These are phyloP conservation scores for Drosophila mercatorum DNA, from an alignment of 2,888 invertebrate genomes.

Conservation along the genomic window DNA sequence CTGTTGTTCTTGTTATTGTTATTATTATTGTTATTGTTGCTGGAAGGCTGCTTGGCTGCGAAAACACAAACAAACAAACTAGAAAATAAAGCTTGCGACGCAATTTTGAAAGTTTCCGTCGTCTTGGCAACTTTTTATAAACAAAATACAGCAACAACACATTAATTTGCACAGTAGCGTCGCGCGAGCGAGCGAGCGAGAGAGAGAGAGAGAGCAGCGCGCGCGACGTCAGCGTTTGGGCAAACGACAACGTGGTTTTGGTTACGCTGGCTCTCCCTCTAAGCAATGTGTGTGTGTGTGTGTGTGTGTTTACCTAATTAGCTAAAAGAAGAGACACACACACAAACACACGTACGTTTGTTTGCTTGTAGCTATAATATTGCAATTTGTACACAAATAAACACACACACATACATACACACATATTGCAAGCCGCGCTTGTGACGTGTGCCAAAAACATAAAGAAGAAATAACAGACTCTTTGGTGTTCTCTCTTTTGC, in stretches of 20 bases:
- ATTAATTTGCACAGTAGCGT: slow-evolving; percentile 55
- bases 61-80: slow-evolving; percentile 24
- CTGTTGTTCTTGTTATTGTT: slow-evolving; percentile 31
- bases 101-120: slow-evolving; percentile 74
- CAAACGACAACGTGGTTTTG: slow-evolving; percentile 52
- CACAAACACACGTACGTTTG: neutral
- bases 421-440: slow-evolving; percentile 33
- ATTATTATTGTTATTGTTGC: slow-evolving; percentile 25
- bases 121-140: slow-evolving; percentile 74
- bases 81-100: slow-evolving; percentile 65
- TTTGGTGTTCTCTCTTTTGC: neutral
- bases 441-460: slow-evolving; percentile 54
- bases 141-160: slow-evolving; percentile 42
- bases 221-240: slow-evolving; percentile 19
- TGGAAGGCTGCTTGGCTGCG: neutral
- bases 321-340: slow-evolving; percentile 43
- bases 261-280: slow-evolving; percentile 25
- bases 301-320: slow-evolving; percentile 65
- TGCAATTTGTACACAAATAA: slow-evolving; percentile 25
- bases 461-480: slow-evolving; percentile 27
- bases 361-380: too few species aligned
- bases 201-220: neutral
- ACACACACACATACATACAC: neutral
- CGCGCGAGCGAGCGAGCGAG: slow-evolving; percentile 14
- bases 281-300: slow-evolving; percentile 12